Conservation (phyloP, 1,140 invertebrate species). For the Halyomorpha halys region DNA sequence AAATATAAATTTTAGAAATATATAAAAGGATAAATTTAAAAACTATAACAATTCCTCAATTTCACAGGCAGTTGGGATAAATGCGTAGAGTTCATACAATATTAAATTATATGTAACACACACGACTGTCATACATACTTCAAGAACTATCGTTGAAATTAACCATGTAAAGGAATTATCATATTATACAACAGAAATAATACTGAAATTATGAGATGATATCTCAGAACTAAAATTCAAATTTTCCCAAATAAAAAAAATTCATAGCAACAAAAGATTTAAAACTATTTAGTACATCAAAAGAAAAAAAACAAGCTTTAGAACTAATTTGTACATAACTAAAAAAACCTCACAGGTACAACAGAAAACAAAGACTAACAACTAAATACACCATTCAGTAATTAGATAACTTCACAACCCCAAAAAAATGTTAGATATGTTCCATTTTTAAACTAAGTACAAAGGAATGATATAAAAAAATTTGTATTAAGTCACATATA, state of each 20-base stretch:
- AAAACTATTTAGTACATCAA: background rate
- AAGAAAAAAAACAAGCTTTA: constrained; percentile 1
- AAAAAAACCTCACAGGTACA: constrained; percentile 17
- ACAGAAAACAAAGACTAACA: constrained; percentile 8
- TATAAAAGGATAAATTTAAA: constrained; percentile 14
- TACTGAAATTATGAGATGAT: constrained; percentile 15
- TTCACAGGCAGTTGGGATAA: constrained; percentile 9
- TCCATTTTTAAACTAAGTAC: constrained; percentile 20
- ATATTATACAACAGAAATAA: constrained; percentile 1
- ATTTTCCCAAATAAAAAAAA: constrained; percentile 3
- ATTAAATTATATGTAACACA: too few relatives aligned
- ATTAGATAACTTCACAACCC: constrained; percentile 23
- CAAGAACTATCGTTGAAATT: too few relatives aligned
- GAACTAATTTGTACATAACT: constrained; percentile 16
- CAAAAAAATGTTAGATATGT: constrained; percentile 21
- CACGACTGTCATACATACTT: too few relatives aligned
- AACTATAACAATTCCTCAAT: background rate
- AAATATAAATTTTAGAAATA: constrained; percentile 14
- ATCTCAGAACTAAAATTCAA: constrained; percentile 1
- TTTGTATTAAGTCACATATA: constrained; percentile 11
- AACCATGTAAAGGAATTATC: too few relatives aligned
- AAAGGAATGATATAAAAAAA: constrained; percentile 23
- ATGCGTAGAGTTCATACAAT: background rate
- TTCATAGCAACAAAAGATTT: background rate
- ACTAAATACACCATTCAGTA: constrained; percentile 13